These are phyloP conservation scores for Melanostigma gelatinosum DNA, from an alignment of 2,113 vertebrate species.

Conservation along the genomic window DNA sequence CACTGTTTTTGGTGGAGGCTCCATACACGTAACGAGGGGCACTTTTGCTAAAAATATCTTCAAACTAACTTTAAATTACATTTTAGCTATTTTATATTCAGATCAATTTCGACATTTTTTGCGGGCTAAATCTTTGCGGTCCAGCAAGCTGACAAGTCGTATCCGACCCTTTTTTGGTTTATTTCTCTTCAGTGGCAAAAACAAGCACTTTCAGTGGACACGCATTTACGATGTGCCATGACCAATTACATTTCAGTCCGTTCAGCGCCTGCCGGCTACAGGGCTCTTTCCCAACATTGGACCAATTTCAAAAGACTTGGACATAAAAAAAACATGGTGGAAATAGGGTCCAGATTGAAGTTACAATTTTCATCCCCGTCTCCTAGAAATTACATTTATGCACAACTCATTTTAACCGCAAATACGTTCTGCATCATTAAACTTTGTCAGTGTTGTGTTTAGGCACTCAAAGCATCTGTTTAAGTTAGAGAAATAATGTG, in stretches of 20 bases:
- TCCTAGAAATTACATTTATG: background rate
- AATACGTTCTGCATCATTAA: background rate
- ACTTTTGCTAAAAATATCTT: background rate
- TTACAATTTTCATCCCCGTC: background rate
- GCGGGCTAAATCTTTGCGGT: background rate
- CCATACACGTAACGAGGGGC: background rate
- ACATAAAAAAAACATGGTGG: background rate
- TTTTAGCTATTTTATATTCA: background rate
- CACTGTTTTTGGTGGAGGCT: background rate
- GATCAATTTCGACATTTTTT: background rate
- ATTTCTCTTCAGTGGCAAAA: background rate
- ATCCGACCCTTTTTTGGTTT: background rate
- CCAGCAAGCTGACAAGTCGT: too few species aligned
- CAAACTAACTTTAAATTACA: background rate
- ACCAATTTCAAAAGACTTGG: background rate
- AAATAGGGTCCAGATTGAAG: background rate
- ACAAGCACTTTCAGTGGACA: too few species aligned
- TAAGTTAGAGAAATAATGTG: background rate
- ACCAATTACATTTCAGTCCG: background rate
- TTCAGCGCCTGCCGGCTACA: background rate
- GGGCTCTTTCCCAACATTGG: background rate
- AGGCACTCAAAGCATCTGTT: background rate
- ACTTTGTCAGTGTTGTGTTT: background rate
- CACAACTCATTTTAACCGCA: background rate
- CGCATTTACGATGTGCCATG: too few species aligned